Base-by-base conservation (phyloP, 2,888 invertebrate species). In the Chesias legatella region DNA sequence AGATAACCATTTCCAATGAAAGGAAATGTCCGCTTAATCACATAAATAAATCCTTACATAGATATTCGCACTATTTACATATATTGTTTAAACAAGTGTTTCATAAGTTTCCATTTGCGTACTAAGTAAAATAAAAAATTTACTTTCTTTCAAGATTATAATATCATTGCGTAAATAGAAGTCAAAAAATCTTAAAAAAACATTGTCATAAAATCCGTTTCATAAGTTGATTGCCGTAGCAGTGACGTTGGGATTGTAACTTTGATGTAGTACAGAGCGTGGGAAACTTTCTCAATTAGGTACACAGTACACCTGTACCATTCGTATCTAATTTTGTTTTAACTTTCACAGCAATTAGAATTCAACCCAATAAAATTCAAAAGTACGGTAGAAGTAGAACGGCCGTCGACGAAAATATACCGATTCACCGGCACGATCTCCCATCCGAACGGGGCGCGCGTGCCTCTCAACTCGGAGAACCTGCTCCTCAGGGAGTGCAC, bases 391-490 rank as follows among this genome's bases (percentile, higher is more conserved):
- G 97, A 98, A 86, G 97, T 98, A 58, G 98, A 98, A 80, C 92
- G 94, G 38, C 98, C 98, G 7, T 97, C 97, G 60, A 97, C 98
- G 46, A 97, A 97, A 88, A 95, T 98, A 73, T 98, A 98, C 80
- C 92, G 96, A 67, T 98, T 98, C 79, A 94, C 95, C 66, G 98
- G 98, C 41, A 94, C 93, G 51, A 92, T 97, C 63, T 91, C 95
- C 46, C 95, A 95, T 79, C 93, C 94, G 7, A 90, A 93, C 62
- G 95, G 95, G 13, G 90, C 90, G 44, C 90, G 94, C 62, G 93
- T 97, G 51, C 93, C 96, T 44, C 91, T 98, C 38, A 92, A 92
- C 62, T 95, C 96, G 36, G 96, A 97, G 65, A 97, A 98, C 88
- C 91, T 99, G 53, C 88, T 99, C 57, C 91, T 99, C 48, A 90